These are phyloP conservation scores for Agonopterix subpropinquella DNA, from an alignment of 2,888 invertebrate species.

Conservation along the genomic window DNA sequence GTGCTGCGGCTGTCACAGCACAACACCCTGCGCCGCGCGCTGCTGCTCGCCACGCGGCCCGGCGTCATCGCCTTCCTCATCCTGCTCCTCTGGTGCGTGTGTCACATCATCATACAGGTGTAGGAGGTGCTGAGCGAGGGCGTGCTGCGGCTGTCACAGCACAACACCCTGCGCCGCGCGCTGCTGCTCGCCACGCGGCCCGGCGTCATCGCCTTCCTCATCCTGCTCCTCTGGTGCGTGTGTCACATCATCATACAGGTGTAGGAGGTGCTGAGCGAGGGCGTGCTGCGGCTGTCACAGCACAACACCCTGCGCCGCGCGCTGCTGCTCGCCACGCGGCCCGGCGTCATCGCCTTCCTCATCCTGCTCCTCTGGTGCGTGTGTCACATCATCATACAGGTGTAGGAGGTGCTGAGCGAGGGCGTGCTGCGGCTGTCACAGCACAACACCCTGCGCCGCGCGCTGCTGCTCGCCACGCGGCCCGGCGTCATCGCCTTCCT, in stretches of 20 bases:
- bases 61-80: constrained; percentile 77
- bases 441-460: constrained; percentile 52
- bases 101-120: constrained; percentile 43
- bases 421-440: constrained; percentile 68
- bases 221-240: constrained; percentile 76
- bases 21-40: constrained; percentile 49
- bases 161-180: constrained; percentile 52
- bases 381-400: constrained; percentile 25
- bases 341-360: constrained; percentile 77
- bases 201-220: constrained; percentile 75
- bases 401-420: constrained; percentile 75
- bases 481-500: constrained; percentile 79
- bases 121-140: constrained; percentile 75
- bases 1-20: constrained; percentile 67
- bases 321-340: constrained; percentile 69
- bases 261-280: constrained; percentile 74
- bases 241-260: constrained; percentile 42
- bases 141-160: constrained; percentile 64
- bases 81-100: constrained; percentile 73
- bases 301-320: constrained; percentile 56
- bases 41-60: constrained; percentile 73
- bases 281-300: constrained; percentile 65
- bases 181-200: constrained; percentile 73
- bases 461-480: constrained; percentile 66
- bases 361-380: constrained; percentile 76